Evolutionary conservation across 1,140 invertebrate genomes (phyloP).

Genomic region (Lasaia peninsularis): DNA sequence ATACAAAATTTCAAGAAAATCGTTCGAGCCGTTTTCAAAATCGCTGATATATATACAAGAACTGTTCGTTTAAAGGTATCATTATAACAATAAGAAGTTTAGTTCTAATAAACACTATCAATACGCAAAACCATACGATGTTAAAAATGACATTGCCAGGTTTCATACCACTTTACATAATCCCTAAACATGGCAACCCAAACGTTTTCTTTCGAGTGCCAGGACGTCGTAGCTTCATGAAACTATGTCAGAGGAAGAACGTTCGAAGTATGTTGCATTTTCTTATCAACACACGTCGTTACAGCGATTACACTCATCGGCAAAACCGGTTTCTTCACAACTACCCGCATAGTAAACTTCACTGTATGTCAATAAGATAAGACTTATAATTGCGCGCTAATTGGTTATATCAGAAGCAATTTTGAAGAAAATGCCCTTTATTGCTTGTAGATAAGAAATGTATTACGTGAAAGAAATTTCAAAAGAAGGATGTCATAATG

Average conservation of each 20-base stretch:
- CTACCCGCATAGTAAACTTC: background rate
- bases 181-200: too few relatives aligned
- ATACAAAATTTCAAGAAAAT: too few relatives aligned
- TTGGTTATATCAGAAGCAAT: background rate
- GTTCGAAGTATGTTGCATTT: background rate
- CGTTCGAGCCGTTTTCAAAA: too few relatives aligned
- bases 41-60: too few relatives aligned
- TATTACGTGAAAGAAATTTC: background rate
- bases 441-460: background rate
- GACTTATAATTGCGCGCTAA: background rate
- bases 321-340: conserved; percentile 1
- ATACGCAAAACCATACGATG: too few relatives aligned
- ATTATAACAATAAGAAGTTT: too few relatives aligned
- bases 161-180: too few relatives aligned
- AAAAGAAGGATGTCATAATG: background rate
- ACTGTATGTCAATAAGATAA: background rate
- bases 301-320: background rate
- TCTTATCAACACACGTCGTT: conserved; percentile 5
- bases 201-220: background rate
- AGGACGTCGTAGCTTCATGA: background rate
- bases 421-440: conserved; percentile 6
- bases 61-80: too few relatives aligned
- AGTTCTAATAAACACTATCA: too few relatives aligned
- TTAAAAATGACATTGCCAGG: too few relatives aligned
- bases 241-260: conserved; percentile 8